Base-by-base conservation (phyloP, 2,797 vertebrate genomes). In the Xyrichtys novacula region DNA sequence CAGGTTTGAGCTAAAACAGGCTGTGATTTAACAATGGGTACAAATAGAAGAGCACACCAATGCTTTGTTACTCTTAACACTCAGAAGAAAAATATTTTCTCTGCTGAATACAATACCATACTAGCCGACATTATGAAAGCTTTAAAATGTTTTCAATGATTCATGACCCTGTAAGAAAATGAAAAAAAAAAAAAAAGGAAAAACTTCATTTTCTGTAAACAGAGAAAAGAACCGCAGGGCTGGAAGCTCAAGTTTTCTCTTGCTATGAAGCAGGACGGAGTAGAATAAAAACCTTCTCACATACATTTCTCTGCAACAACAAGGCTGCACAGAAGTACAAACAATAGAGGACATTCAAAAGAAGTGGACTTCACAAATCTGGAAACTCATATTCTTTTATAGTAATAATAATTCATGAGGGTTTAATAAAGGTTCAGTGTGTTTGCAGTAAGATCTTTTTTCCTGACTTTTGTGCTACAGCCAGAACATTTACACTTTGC, bases 131-230 rank as follows among this genome's bases (percentile, higher is more conserved):
- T 48, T 66, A 29, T 17, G 6, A 52, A 15, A 17, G 16, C 32
- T 68, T 38, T 57, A 42, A 57, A 63, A 54, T 15, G 0, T 39
- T 29, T 57, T 69, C 12, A 32, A 44, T 42, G n/a, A 63, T 62
- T 72, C 34, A 22, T 43, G 44, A 56, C 28, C 49, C 43, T 39
- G 50, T 4, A 36, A 56, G 32, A 55, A 47, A 72, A 54, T 47
- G 6, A 61, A 63, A 62, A 52, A 20, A n/a, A 19, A 55, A 47
- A 72, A 54, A 43, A 6, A 61, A 63, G 59, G 48, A 20, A n/a
- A 19, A 19, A 6, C 17, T 42, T 2, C 2, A 8, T n/a, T 42
- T 42, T 23, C 17, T 22, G 39, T 16, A 34, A 34, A 34, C 10
- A 34, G 32, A 34, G 32, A 34, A 14, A 34, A 34, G 32, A 11